Conservation (phyloP, 2,113 vertebrate genomes). For the Delphinus delphis region DNA sequence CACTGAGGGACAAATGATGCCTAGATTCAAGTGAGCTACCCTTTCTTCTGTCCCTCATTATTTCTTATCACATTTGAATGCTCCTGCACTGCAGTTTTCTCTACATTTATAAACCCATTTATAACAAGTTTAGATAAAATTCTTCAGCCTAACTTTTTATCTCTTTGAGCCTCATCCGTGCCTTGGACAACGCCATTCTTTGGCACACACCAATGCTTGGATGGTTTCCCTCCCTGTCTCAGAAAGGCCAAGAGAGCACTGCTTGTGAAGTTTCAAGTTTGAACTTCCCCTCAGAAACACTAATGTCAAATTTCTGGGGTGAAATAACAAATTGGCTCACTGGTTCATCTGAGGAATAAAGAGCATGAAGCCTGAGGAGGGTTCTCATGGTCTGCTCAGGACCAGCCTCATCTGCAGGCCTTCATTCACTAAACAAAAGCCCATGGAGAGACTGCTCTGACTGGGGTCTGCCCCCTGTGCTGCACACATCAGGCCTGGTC, state of each 20-base stretch:
- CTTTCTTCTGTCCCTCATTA: neutral
- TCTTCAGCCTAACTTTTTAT: neutral
- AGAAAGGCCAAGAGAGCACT: neutral
- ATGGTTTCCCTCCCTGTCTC: neutral
- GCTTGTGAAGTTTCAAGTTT: neutral
- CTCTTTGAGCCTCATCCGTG: neutral
- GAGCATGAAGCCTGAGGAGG: neutral
- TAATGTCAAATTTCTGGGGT: neutral
- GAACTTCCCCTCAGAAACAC: neutral
- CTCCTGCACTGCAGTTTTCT: neutral
- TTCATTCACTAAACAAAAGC: neutral
- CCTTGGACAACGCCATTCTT: neutral
- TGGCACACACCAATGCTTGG: neutral
- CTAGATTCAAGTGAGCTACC: neutral
- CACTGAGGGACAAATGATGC: neutral
- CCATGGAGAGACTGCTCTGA: fast-evolving
- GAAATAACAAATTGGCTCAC: neutral
- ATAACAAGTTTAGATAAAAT: neutral
- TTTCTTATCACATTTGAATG: neutral
- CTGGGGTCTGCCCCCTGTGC: neutral
- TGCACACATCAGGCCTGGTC: too few relatives aligned
- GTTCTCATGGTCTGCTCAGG: neutral
- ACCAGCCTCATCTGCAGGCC: too few relatives aligned
- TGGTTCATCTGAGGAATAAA: neutral
- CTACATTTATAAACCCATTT: neutral